Evolutionary conservation across 2,888 invertebrate species (phyloP), one percentile per base, ranked within the genome.

Genomic region (Macrophya annulata): DNA sequence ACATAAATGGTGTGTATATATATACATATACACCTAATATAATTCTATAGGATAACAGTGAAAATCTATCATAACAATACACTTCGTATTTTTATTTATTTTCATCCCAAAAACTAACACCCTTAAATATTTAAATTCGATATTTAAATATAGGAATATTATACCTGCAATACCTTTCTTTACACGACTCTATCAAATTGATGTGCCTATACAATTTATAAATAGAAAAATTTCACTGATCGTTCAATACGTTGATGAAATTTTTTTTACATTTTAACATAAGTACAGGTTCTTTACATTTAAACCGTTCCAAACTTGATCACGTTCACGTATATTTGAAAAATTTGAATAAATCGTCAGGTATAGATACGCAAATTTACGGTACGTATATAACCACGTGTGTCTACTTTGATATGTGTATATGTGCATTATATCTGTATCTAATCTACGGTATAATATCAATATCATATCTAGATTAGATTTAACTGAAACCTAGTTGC

Each of bases 401-500:
- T 62, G 25, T 25, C 21, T 21, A 12, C 25, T 25, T 62, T 25
- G 3, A 21, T 25, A 62, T 21, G 8, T 62, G 21, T 21, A 62
- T 0, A 25, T 62, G 17, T 8, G 15, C 25, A n/a, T n/a, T n/a
- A n/a, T 45, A 48, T 37, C 17, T 71, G 31, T 71, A 83, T 83
- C 83, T 83, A 68, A 83, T 83, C 68, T 15, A 37, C 51, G 31
- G n/a, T 45, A 51, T 3, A 31, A 31, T 71, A 83, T 83, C 83
- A 83, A 83, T 68, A 68, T 31, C 82, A 8, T 68, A 40, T 81
- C 62, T 37, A 25, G 83, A 83, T 83, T 83, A 68, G 83, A 83
- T 83, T 71, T n/a, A 48, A 48, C 68, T 71, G 68, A 83, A 48
- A 68, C 68, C 45, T 43, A 51, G 25, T 83, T 71, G 17, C 68